Evolutionary conservation across 1,140 invertebrate species (phyloP).

Genomic region (Diachasmimorpha longicaudata): DNA sequence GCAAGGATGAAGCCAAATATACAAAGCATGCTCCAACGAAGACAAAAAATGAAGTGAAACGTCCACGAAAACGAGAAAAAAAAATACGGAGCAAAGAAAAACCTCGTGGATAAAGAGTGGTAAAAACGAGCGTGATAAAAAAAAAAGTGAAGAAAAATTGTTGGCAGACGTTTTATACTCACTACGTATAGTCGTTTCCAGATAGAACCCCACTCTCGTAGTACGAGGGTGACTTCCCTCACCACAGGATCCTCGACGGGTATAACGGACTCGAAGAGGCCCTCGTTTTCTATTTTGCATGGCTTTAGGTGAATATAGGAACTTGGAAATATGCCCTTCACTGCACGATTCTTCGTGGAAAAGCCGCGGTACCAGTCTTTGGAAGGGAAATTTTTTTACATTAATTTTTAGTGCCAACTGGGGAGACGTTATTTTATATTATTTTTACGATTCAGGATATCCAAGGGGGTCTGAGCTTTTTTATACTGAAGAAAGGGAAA

Average conservation of each 20-base stretch:
- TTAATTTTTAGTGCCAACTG: background rate
- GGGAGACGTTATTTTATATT: background rate
- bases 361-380: conserved; percentile 88
- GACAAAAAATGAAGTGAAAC: background rate
- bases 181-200: conserved; percentile 92
- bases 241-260: conserved; percentile 88
- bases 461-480: no score
- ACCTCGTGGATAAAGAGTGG: background rate
- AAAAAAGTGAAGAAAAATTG: background rate
- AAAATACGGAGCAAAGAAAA: background rate
- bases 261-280: conserved; percentile 72
- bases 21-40: background rate
- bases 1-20: background rate
- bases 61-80: background rate
- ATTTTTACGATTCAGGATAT: no score
- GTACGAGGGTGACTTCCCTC: conserved; percentile 85
- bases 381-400: conserved; percentile 44
- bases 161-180: conserved; percentile 49
- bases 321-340: conserved; percentile 87
- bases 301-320: conserved; percentile 77
- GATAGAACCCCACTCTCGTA: conserved; percentile 91
- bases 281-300: conserved; percentile 78
- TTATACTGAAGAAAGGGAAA: no score
- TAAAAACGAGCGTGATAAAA: background rate
- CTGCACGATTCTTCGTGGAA: conserved; percentile 76